Conservation (phyloP, 1,140 invertebrate species). For the Aphelenchoides avenae region DNA sequence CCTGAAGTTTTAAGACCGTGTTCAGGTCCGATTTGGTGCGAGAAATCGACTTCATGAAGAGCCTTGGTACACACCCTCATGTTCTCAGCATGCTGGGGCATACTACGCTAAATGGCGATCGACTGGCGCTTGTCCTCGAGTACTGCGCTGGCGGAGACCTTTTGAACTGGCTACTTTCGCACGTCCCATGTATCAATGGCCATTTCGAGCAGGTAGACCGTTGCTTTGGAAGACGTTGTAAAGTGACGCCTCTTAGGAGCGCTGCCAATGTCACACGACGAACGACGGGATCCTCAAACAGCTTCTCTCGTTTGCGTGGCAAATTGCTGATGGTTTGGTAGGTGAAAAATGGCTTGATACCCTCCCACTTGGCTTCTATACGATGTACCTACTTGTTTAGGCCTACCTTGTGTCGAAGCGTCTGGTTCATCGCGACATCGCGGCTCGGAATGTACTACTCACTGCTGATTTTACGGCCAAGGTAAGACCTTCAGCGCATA, state of each 20-base stretch:
- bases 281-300: conserved; percentile 9
- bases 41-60: conserved; percentile 24
- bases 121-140: conserved; percentile 16
- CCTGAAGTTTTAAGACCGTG: background rate
- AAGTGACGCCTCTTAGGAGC: background rate
- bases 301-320: conserved; percentile 15
- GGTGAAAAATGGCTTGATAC: background rate
- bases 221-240: background rate
- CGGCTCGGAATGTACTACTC: conserved; percentile 26
- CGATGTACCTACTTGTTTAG: background rate
- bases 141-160: conserved; percentile 22
- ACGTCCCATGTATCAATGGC: background rate
- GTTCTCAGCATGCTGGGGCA: conserved; percentile 16
- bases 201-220: background rate
- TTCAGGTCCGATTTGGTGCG: background rate
- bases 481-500: too few relatives aligned
- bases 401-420: conserved; percentile 13
- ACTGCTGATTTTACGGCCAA: conserved; percentile 10
- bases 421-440: conserved; percentile 18
- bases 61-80: conserved; percentile 17
- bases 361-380: background rate
- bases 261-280: background rate
- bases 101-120: conserved; percentile 2
- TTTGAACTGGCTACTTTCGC: conserved; percentile 1
- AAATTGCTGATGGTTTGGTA: conserved; percentile 17